phyloP scores from a whole-genome alignment of 2,888 invertebrate species.

The Ophion slaviceki region DNA sequence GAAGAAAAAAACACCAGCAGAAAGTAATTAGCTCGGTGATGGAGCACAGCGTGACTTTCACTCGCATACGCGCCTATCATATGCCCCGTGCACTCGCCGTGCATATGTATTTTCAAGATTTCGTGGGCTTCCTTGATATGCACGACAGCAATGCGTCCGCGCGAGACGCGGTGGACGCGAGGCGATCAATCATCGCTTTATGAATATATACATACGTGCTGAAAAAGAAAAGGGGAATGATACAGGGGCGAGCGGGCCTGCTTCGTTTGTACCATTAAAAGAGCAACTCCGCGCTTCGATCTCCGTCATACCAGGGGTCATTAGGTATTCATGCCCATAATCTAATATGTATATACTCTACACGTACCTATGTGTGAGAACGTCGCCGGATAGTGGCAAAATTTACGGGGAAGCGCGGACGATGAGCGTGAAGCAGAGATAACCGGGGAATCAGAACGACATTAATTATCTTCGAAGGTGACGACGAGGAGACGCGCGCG shows the following conservation, averaged over 20 bases:
- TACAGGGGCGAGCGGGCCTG: conserved; percentile 20
- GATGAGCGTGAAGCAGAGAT: conserved; percentile 64
- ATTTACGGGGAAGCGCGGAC: conserved; percentile 31
- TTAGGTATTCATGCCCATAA: conserved; percentile 48
- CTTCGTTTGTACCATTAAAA: conserved; percentile 47
- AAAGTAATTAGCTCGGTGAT: conserved; percentile 53
- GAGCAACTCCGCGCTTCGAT: conserved; percentile 26
- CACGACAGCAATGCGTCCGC: conserved; percentile 37
- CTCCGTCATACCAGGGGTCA: conserved; percentile 46
- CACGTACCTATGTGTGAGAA: conserved; percentile 5
- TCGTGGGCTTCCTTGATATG: conserved; percentile 59
- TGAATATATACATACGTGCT: conserved; percentile 36
- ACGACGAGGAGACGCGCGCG: conserved; percentile 61
- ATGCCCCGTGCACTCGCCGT: neutral
- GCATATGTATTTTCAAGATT: conserved; percentile 32
- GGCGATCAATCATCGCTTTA: conserved; percentile 56
- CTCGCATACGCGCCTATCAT: conserved; percentile 21
- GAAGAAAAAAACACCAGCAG: conserved; percentile 16
- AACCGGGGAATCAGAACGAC: conserved; percentile 66
- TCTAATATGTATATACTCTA: conserved; percentile 26
- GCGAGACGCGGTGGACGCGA: conserved; percentile 34
- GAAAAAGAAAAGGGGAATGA: conserved; percentile 40
- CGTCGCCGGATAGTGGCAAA: conserved; percentile 37
- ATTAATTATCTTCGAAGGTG: conserved; percentile 71
- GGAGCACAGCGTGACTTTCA: conserved; percentile 58